A percentile compares a stretch with the other conserved stretches of the same genome.
phyloP scores from a whole-genome alignment of 2,113 vertebrate species.

The Sinocyclocheilus anshuiensis region DNA sequence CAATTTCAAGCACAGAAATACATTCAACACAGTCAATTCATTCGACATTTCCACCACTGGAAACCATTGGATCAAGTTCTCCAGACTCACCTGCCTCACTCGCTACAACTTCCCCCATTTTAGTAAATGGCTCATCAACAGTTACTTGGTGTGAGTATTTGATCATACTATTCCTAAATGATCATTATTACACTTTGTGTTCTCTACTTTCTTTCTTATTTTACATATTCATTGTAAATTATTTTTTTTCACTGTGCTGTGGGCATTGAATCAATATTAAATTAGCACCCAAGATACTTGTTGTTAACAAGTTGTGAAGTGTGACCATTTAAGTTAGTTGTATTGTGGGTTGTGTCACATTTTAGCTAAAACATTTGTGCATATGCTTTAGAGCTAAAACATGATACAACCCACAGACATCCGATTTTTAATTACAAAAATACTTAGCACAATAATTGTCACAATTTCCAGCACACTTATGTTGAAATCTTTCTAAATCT shows the following conservation, averaged over 20 bases:
- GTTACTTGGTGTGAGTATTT: constrained; percentile 58
- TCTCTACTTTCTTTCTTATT: too few species aligned
- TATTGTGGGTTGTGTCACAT: too few species aligned
- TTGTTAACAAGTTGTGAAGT: neutral
- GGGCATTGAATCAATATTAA: neutral
- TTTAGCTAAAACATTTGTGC: neutral
- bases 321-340: neutral
- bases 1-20: too few species aligned
- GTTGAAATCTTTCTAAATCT: neutral
- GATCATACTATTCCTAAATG: neutral
- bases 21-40: too few species aligned
- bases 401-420: neutral
- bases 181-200: neutral
- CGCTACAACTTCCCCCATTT: neutral
- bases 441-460: neutral
- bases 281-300: neutral
- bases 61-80: too few species aligned
- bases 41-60: too few species aligned
- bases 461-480: neutral
- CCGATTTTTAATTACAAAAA: neutral
- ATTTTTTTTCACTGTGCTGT: neutral
- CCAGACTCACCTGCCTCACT: too few species aligned
- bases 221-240: neutral
- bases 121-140: constrained; percentile 36
- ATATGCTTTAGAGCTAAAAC: neutral